phyloP scores from a whole-genome alignment of 2,797 vertebrate genomes.

The Odontamblyopus lacepedii region DNA sequence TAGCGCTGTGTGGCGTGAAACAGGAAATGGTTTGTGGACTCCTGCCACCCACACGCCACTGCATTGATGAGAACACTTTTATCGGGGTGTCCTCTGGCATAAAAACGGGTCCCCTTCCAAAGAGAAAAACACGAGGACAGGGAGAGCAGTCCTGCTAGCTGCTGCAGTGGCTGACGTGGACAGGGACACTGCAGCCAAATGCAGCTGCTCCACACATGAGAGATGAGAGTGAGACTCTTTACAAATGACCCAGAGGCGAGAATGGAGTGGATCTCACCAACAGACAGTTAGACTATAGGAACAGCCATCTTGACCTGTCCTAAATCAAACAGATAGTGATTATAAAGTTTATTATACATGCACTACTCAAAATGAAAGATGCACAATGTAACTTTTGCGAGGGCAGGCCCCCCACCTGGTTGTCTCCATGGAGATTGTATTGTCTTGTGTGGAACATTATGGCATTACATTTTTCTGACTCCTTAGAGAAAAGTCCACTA shows the following conservation, averaged over 20 bases:
- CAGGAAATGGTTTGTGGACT: conserved; percentile 24
- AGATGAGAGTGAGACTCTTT: conserved; percentile 43
- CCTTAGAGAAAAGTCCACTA: no score
- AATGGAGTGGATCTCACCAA: no score
- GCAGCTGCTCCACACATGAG: conserved; percentile 61
- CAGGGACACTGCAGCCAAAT: conserved; percentile 34
- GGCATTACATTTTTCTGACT: no score
- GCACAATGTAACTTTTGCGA: no score
- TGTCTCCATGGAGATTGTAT: no score
- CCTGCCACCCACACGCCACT: conserved; percentile 21
- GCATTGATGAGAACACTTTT: conserved; percentile 22
- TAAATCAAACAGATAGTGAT: neutral
- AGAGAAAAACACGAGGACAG: conserved; percentile 31
- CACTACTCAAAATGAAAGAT: neutral
- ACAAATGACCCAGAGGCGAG: conserved; percentile 24
- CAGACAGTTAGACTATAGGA: neutral
- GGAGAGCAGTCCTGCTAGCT: conserved; percentile 22
- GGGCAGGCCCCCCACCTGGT: no score
- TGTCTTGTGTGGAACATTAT: no score
- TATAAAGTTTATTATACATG: neutral
- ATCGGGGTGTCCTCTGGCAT: conserved; percentile 43
- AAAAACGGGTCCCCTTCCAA: conserved; percentile 41
- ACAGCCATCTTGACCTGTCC: neutral
- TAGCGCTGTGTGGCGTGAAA: conserved; percentile 2
- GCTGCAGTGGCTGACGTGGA: conserved; percentile 17